A percentile compares a stretch with the other conserved stretches of the same genome.
Evolutionary conservation across 2,888 invertebrate genomes (phyloP).

Genomic region (Tetrapedia diversipes): DNA sequence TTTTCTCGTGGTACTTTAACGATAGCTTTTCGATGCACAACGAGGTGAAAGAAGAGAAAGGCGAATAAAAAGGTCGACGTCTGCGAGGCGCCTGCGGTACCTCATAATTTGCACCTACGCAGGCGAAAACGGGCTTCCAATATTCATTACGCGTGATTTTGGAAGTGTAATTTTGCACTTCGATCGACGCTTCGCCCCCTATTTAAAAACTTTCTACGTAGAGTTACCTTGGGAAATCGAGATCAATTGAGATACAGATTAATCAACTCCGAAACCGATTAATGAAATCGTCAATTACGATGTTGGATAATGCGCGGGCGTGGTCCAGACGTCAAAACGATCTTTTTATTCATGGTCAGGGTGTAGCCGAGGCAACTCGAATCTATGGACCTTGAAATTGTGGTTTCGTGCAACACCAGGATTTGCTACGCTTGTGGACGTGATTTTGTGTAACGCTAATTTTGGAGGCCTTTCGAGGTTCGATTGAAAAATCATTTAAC

Average conservation of each 20-base stretch:
- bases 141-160: neutral
- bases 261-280: conserved; percentile 11
- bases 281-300: conserved; percentile 37
- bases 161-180: neutral
- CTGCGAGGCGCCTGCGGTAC: neutral
- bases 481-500: neutral
- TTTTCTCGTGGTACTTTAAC: conserved; percentile 28
- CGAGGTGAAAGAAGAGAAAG: conserved; percentile 17
- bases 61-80: conserved; percentile 1
- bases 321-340: conserved; percentile 9
- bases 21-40: neutral
- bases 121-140: neutral
- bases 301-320: conserved; percentile 33
- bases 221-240: conserved; percentile 4
- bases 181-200: neutral
- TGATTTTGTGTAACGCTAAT: neutral
- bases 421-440: neutral
- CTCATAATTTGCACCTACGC: neutral
- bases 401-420: neutral
- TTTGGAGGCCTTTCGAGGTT: neutral
- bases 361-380: neutral
- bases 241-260: conserved; percentile 26
- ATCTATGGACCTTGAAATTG: neutral
- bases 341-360: conserved; percentile 5
- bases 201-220: neutral